Percentiles rank a stretch among this genome's conserved stretches.
These are phyloP conservation scores for Tympanuchus pallidicinctus DNA, from an alignment of 2,113 vertebrate genomes.

Conservation along the genomic window DNA sequence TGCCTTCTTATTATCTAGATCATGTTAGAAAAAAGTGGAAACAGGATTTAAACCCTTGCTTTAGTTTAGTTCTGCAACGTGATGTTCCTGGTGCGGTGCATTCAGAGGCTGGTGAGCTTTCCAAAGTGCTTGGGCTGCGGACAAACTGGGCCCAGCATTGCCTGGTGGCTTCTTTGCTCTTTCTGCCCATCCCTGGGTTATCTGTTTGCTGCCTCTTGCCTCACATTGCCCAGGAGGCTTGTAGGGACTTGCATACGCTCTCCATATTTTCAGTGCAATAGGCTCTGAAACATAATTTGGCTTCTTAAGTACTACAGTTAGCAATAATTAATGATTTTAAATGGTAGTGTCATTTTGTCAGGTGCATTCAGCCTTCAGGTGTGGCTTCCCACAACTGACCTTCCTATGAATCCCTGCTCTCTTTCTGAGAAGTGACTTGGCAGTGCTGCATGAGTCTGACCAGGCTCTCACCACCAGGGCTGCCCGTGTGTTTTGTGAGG, in stretches of 20 bases:
- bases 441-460: background rate
- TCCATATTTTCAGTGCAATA: background rate
- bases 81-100: too few relatives aligned
- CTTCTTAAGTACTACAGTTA: background rate
- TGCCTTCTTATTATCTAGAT: background rate
- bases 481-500: background rate
- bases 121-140: accelerated
- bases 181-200: background rate
- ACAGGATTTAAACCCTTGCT: accelerated
- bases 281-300: background rate
- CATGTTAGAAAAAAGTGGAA: background rate
- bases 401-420: accelerated
- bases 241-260: background rate
- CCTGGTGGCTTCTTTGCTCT: background rate
- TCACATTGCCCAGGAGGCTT: background rate
- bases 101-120: background rate
- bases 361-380: background rate
- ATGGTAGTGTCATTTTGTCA: background rate
- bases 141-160: background rate
- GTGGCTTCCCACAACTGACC: background rate
- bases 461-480: background rate
- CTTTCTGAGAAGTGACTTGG: background rate
- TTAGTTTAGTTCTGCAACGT: background rate
- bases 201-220: background rate
- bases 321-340: background rate